A percentile compares a stretch with the other conserved stretches of the same genome.
These are phyloP conservation scores for Paedocypris micromegethes DNA, from an alignment of 2,797 vertebrate species.

Conservation along the genomic window DNA sequence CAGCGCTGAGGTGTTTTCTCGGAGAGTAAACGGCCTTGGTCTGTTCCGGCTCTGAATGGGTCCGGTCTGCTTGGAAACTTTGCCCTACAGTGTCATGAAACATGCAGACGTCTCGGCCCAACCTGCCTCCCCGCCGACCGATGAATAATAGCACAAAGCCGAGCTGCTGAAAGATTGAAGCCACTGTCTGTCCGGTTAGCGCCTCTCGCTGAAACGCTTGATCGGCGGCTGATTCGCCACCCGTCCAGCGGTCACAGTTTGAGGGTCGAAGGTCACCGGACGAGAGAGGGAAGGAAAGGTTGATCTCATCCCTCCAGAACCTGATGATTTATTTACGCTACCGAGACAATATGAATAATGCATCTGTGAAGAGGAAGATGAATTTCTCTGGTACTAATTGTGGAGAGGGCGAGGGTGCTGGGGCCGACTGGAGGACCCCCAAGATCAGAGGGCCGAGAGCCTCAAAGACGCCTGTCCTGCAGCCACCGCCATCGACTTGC, in stretches of 20 bases:
- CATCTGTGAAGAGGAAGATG: constrained; percentile 80
- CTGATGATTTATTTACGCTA: constrained; percentile 83
- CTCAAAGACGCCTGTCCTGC: constrained; percentile 92
- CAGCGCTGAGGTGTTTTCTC: too few relatives aligned
- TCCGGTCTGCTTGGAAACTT: constrained; percentile 62
- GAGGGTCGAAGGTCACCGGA: constrained; percentile 59
- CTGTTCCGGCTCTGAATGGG: constrained; percentile 48
- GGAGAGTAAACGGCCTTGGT: too few relatives aligned
- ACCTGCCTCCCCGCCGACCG: constrained; percentile 62
- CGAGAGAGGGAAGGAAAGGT: constrained; percentile 45
- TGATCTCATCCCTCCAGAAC: constrained; percentile 78
- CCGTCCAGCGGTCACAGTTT: not conserved
- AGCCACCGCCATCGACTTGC: constrained; percentile 93
- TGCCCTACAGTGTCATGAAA: constrained; percentile 70
- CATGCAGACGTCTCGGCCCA: constrained; percentile 64
- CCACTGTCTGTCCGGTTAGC: constrained; percentile 54
- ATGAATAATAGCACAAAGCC: constrained; percentile 74
- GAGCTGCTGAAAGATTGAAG: constrained; percentile 69
- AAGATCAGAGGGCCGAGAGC: constrained; percentile 85
- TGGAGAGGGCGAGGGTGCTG: constrained; percentile 80
- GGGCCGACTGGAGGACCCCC: constrained; percentile 75
- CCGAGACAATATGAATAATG: constrained; percentile 84
- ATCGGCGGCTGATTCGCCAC: constrained; percentile 51
- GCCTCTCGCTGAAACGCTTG: constrained; percentile 53
- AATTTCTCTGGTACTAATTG: constrained; percentile 90